phyloP scores from a whole-genome alignment of 2,113 vertebrate genomes.

The Serinus canaria region DNA sequence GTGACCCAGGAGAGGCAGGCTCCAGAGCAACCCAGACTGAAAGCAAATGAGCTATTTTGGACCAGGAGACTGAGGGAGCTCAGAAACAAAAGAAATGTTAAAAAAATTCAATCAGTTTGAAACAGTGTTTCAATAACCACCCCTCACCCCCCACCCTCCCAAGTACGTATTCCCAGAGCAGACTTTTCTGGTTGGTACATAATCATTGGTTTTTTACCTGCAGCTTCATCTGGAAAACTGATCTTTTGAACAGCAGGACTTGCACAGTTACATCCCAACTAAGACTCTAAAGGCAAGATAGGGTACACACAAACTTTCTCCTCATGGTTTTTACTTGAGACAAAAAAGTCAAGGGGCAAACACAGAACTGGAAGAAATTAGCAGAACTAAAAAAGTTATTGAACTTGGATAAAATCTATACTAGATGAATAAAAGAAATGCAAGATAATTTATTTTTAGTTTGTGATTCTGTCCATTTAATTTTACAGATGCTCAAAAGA shows the following conservation, averaged over 20 bases:
- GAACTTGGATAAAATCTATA: background rate
- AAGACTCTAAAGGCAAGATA: background rate
- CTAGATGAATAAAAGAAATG: background rate
- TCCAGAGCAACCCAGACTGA: background rate
- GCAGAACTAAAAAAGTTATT: background rate
- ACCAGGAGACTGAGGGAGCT: background rate
- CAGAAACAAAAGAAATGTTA: background rate
- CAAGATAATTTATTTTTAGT: background rate
- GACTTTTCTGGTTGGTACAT: background rate
- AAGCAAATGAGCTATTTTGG: background rate
- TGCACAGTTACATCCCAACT: background rate
- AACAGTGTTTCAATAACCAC: background rate
- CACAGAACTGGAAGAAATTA: background rate
- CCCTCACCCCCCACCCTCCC: accelerated
- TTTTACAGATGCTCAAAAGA: background rate
- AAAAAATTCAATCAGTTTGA: background rate
- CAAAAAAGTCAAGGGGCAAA: background rate
- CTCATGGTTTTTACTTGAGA: background rate
- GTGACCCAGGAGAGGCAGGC: background rate
- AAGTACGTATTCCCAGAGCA: background rate
- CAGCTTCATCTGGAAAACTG: background rate
- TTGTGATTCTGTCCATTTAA: background rate
- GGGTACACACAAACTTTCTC: background rate
- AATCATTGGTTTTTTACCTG: background rate
- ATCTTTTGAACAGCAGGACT: background rate